A percentile compares a stretch with the other conserved stretches of the same genome.
Evolutionary conservation across 2,888 invertebrate genomes (phyloP).

Genomic region (Lutraria lutraria): DNA sequence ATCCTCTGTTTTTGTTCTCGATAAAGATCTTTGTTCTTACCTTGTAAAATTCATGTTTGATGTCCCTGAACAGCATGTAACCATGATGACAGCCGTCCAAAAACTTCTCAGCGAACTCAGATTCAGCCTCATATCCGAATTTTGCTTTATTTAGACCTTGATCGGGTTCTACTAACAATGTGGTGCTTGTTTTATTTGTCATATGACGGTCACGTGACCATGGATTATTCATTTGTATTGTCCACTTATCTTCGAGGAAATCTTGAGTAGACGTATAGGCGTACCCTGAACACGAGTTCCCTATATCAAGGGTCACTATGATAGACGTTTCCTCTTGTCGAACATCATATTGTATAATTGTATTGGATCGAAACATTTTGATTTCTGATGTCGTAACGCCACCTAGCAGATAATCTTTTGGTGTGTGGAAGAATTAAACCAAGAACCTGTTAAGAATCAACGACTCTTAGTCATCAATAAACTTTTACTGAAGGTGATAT

Average conservation of each 20-base stretch:
- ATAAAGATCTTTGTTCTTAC: background rate
- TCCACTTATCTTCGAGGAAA: constrained; percentile 24
- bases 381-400: background rate
- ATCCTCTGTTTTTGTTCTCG: no score
- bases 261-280: constrained; percentile 33
- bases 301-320: constrained; percentile 44
- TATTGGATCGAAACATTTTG: background rate
- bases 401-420: no score
- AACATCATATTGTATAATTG: background rate
- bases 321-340: background rate
- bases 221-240: constrained; percentile 28
- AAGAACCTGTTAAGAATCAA: no score
- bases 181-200: constrained; percentile 37
- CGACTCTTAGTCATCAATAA: no score
- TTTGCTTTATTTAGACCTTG: background rate
- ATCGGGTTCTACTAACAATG: constrained; percentile 25
- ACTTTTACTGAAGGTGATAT: no score
- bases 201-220: constrained; percentile 35
- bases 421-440: no score
- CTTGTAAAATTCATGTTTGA: constrained; percentile 43
- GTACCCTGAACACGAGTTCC: constrained; percentile 36
- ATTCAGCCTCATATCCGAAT: constrained; percentile 42
- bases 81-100: constrained; percentile 33
- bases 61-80: constrained; percentile 30
- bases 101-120: constrained; percentile 32